Evolutionary conservation across 2,797 vertebrate species (phyloP).

Genomic region (Prunella strophiata): DNA sequence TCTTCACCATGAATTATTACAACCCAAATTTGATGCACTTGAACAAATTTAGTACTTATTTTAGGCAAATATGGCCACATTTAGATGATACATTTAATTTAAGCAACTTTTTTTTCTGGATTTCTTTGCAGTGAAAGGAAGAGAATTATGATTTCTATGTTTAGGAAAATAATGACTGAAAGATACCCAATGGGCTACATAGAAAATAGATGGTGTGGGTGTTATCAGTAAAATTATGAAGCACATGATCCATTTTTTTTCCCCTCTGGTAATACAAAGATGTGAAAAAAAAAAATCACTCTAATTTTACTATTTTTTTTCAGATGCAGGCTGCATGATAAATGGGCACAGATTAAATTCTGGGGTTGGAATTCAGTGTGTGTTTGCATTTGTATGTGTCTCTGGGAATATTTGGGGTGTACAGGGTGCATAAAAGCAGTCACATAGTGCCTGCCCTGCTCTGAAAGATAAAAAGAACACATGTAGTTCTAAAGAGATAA

Average conservation of each 20-base stretch:
- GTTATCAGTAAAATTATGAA: background rate
- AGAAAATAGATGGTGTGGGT: background rate
- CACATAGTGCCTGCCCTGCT: background rate
- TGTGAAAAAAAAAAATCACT: background rate
- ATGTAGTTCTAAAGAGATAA: background rate
- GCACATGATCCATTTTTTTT: accelerated
- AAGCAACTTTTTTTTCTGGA: background rate
- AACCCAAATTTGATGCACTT: background rate
- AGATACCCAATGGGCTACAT: accelerated
- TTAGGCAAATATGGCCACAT: background rate
- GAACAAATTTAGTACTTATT: background rate
- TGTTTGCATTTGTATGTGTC: background rate
- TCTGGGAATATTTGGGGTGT: background rate
- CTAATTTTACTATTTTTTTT: constrained; percentile 8
- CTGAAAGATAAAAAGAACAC: background rate
- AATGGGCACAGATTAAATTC: constrained; percentile 13
- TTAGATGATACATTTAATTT: background rate
- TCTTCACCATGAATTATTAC: background rate
- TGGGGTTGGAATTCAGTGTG: background rate
- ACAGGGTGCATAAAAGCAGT: background rate
- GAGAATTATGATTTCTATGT: background rate
- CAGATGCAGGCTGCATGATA: background rate
- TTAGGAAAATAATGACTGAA: background rate
- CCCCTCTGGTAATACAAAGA: background rate
- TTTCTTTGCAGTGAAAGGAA: background rate